A percentile compares a stretch with the other conserved stretches of the same genome.
Evolutionary conservation across 2,888 invertebrate species (phyloP).

Genomic region (Megalurothrips usitatus): DNA sequence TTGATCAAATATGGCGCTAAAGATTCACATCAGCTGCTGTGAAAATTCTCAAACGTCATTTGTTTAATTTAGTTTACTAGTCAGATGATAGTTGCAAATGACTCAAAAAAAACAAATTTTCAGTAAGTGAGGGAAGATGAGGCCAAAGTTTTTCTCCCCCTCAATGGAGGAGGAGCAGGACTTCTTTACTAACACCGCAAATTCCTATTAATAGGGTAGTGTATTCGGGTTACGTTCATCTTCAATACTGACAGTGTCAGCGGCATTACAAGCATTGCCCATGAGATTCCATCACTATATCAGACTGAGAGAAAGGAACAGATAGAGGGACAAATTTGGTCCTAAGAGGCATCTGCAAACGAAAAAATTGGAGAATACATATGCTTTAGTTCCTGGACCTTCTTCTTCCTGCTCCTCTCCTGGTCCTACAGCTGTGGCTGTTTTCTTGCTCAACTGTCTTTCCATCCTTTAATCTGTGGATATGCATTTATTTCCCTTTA

Average conservation of each 20-base stretch:
- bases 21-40: too few relatives aligned
- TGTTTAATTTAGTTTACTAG: neutral
- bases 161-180: conserved; percentile 3
- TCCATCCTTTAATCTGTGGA: neutral
- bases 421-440: neutral
- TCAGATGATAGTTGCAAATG: neutral
- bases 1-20: too few relatives aligned
- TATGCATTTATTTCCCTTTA: neutral
- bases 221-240: neutral
- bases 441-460: conserved; percentile 23
- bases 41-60: neutral
- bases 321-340: neutral
- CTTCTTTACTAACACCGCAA: neutral
- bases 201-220: too few relatives aligned
- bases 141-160: neutral
- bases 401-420: conserved; percentile 25
- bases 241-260: neutral
- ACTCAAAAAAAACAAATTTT: neutral
- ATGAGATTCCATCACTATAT: neutral
- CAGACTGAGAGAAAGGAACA: conserved; percentile 29
- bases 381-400: neutral
- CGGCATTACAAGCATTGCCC: neutral
- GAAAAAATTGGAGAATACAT: too few relatives aligned
- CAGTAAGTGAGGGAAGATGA: neutral
- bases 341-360: too few relatives aligned